A percentile compares a stretch with the other conserved stretches of the same genome.
Conservation (phyloP, 2,113 vertebrate species). For the Platysteira castanea region DNA sequence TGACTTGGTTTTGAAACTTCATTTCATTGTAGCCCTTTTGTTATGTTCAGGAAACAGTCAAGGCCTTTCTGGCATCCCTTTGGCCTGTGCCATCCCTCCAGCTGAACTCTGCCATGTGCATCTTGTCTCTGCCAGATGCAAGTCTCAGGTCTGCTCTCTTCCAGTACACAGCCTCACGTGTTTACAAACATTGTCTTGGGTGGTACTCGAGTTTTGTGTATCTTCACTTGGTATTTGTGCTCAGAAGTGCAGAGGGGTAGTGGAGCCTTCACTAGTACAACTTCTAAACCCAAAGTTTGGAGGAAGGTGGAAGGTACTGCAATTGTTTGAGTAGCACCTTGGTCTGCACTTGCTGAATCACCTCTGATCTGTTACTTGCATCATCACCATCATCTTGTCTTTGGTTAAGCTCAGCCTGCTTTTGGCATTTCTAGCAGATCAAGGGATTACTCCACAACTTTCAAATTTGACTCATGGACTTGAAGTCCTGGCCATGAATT, state of each 20-base stretch:
- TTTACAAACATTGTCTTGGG: neutral
- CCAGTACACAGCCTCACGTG: rapidly evolving
- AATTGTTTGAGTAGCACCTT: neutral
- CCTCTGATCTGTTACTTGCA: neutral
- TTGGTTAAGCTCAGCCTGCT: neutral
- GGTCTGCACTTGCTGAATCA: neutral
- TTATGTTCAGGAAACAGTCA: neutral
- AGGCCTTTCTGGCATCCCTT: neutral
- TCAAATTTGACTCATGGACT: neutral
- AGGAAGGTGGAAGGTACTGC: neutral
- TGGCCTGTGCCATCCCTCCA: neutral
- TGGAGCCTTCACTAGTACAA: neutral
- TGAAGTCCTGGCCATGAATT: neutral
- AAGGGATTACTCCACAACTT: neutral
- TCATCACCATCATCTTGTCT: neutral
- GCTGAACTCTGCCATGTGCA: neutral
- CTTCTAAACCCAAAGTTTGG: neutral
- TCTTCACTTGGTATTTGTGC: neutral
- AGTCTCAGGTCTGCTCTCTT: rapidly evolving
- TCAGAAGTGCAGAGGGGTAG: neutral
- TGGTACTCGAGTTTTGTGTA: neutral
- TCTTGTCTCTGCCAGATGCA: neutral
- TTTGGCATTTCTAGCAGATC: neutral
- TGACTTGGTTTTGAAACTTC: neutral
- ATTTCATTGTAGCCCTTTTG: neutral